A percentile compares a stretch with the other conserved stretches of the same genome.
Conservation (phyloP, 2,797 vertebrate genomes). For the Echiichthys vipera region DNA sequence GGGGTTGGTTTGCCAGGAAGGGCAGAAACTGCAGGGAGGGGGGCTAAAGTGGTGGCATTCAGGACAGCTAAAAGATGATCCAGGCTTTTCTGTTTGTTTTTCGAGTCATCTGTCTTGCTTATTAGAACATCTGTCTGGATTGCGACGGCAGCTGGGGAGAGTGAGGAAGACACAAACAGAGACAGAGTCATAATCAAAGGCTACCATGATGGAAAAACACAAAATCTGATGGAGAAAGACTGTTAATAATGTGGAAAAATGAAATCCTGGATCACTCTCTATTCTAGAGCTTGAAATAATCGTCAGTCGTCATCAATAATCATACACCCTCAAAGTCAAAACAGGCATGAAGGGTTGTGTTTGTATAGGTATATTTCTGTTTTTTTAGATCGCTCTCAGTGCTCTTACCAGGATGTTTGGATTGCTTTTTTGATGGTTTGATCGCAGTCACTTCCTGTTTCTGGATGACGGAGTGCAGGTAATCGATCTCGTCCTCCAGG, state of each 20-base stretch:
- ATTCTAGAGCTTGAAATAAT: not conserved
- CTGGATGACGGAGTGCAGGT: conserved; percentile 84
- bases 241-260: not conserved
- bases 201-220: not conserved
- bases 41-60: conserved; percentile 10
- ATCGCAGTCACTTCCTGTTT: conserved; percentile 73
- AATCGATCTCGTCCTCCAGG: conserved; percentile 91
- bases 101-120: conserved; percentile 22
- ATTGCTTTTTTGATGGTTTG: not conserved
- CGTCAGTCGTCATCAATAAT: no score
- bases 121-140: conserved; percentile 22
- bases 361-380: not conserved
- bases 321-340: not conserved
- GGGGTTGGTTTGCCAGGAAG: conserved; percentile 15
- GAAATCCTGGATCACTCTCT: not conserved
- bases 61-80: not conserved
- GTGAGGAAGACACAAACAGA: not conserved
- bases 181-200: not conserved
- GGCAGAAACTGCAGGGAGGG: not conserved
- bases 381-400: not conserved
- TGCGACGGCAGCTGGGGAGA: conserved; percentile 18
- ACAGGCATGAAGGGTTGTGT: conserved; percentile 1
- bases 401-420: conserved; percentile 66
- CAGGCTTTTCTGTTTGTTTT: conserved; percentile 22
- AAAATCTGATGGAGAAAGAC: not conserved